Evolutionary conservation across 1,140 invertebrate genomes (phyloP), one percentile per base, ranked within the genome.

Genomic region (Neodiprion lecontei): DNA sequence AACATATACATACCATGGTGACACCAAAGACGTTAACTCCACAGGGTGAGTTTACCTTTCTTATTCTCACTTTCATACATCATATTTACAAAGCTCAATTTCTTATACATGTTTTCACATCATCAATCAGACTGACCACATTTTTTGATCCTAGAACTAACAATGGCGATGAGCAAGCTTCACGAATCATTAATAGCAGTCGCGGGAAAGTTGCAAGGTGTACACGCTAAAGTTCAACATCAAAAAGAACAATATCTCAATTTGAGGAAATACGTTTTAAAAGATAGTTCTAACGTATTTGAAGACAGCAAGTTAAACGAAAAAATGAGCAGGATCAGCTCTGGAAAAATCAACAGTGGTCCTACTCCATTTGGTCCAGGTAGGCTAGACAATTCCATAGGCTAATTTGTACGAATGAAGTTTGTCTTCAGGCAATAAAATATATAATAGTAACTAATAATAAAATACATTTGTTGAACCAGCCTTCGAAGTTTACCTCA

Each of bases 201-300:
- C 74, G 96, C 96, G 69, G 95, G 95, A 0, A 92, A 94, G 72
- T 83, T 97, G 23, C 95, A 97, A 80, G 91, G 92, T 1, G 91
- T 96, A 1, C 95, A 97, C 85, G 89, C 93, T 78, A 91, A 92
- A 74, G 92, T 92, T 8, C 92, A 94, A 79, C 90, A 91, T 7
- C 94, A 96, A 81, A 96, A 96, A 85, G 94, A 96, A 77, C 93
- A 95, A 69, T 97, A 95, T 83, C 85, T 96, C 0, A 95, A 94
- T 81, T 91, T 96, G 66, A 86, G 95, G 21, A 95, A 94, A 81
- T 93, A 95, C 74, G 90, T 95, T 8, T 88, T 95, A 48, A 94
- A 95, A 76, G 96, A 97, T 81, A 90, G 90, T 48, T 92, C 92
- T 9, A 94, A 96, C 83, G 92, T 96, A 5, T 96, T 96, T 81